These are phyloP conservation scores for Lepisosteus oculatus DNA, from an alignment of 2,113 vertebrate species.

Conservation along the genomic window DNA sequence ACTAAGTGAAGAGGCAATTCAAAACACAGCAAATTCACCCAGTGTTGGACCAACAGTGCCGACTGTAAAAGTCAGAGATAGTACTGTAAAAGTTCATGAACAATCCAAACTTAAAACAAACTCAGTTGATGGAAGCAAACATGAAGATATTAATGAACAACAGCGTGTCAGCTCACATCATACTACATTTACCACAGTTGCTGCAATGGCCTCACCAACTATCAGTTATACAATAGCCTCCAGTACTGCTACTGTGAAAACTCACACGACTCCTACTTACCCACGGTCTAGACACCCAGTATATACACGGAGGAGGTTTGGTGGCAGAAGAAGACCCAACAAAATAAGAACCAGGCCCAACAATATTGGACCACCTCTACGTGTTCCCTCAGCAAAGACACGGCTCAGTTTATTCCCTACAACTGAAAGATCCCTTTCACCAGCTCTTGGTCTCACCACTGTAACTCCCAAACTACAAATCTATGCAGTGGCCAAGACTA, in stretches of 20 bases:
- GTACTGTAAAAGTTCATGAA: slow-evolving; percentile 28
- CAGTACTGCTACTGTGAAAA: background rate
- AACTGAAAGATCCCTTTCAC: slow-evolving; percentile 13
- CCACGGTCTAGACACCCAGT: slow-evolving; percentile 46
- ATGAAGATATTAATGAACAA: slow-evolving; percentile 10
- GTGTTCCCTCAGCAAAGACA: slow-evolving; percentile 23
- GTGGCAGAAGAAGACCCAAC: slow-evolving; percentile 64
- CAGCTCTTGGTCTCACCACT: slow-evolving; percentile 5
- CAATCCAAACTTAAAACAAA: slow-evolving; percentile 3
- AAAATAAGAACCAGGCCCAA: slow-evolving; percentile 56
- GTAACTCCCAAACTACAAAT: slow-evolving; percentile 40
- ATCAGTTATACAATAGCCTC: background rate
- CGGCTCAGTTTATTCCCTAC: slow-evolving; percentile 18
- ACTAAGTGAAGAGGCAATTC: slow-evolving; percentile 24
- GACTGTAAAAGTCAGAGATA: slow-evolving; percentile 21
- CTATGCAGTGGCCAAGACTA: slow-evolving; percentile 17
- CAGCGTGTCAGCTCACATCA: slow-evolving; percentile 16
- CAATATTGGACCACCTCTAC: slow-evolving; percentile 21
- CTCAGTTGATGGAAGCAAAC: background rate
- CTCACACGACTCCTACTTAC: slow-evolving; percentile 28
- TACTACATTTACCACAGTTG: slow-evolving; percentile 25
- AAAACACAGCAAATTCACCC: slow-evolving; percentile 15
- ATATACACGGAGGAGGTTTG: slow-evolving; percentile 54
- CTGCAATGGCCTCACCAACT: slow-evolving; percentile 24
- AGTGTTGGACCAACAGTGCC: slow-evolving; percentile 5